Evolutionary conservation across 1,140 invertebrate species (phyloP).

Genomic region (Temnothorax longispinosus): DNA sequence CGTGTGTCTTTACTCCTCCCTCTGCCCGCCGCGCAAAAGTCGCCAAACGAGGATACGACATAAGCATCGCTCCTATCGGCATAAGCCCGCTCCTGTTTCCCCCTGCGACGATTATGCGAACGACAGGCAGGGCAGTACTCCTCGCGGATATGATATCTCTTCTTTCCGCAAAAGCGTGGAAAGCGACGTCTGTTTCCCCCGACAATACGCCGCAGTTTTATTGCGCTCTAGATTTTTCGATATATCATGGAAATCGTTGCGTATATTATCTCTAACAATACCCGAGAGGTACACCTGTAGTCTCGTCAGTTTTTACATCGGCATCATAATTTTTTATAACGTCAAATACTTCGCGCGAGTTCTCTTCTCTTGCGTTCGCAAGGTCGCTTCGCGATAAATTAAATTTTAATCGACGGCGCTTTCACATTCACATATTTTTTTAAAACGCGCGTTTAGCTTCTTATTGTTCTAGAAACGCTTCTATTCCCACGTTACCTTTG

Average conservation of each 20-base stretch:
- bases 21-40: constrained; percentile 64
- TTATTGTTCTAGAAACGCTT: background rate
- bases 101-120: constrained; percentile 68
- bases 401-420: background rate
- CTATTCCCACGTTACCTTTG: background rate
- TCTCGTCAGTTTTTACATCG: background rate
- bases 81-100: constrained; percentile 68
- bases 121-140: constrained; percentile 63
- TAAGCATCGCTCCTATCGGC: constrained; percentile 67
- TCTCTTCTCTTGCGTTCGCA: background rate
- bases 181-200: background rate
- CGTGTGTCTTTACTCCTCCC: constrained; percentile 71
- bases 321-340: background rate
- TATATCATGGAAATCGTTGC: background rate
- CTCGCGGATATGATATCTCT: constrained; percentile 44
- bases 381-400: background rate
- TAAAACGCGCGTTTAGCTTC: background rate
- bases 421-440: background rate
- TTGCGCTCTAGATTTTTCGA: constrained; percentile 1
- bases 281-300: background rate
- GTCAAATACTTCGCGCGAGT: background rate
- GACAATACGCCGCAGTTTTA: background rate
- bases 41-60: constrained; percentile 79
- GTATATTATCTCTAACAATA: background rate
- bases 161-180: constrained; percentile 12